phyloP scores from a whole-genome alignment of 2,797 vertebrate species.

The Neomorphus geoffroyi region DNA sequence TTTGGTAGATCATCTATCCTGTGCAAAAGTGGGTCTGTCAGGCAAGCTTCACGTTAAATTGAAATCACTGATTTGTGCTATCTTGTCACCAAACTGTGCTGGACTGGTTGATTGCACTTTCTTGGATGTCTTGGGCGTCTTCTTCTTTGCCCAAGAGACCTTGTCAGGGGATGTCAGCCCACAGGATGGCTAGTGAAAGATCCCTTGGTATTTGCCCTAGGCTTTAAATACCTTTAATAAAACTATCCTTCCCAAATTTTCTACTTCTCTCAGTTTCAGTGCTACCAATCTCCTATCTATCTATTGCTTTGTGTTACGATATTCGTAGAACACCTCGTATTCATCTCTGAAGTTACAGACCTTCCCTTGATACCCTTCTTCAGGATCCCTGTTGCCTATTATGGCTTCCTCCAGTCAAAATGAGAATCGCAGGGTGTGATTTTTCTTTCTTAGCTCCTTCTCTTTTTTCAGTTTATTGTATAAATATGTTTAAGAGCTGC shows the following conservation, averaged over 20 bases:
- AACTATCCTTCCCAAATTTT: background rate
- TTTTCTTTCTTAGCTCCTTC: background rate
- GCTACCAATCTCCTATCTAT: background rate
- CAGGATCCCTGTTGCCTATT: background rate
- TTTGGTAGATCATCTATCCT: background rate
- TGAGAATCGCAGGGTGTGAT: accelerated
- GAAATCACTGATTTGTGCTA: background rate
- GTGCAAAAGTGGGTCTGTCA: background rate
- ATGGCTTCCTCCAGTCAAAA: background rate
- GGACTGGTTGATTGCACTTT: background rate
- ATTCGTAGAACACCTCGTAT: background rate
- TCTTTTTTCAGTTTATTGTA: background rate
- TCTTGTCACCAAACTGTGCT: background rate
- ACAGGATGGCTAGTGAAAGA: background rate
- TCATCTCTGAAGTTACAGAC: background rate
- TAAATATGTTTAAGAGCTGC: background rate
- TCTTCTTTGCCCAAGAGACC: background rate
- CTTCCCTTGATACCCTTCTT: background rate
- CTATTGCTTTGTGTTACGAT: background rate
- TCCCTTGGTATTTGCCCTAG: background rate
- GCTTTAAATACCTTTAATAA: background rate
- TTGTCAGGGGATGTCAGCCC: background rate
- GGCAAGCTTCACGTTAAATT: background rate
- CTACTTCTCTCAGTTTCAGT: background rate
- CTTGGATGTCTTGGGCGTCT: background rate